Evolutionary conservation across 2,797 vertebrate species (phyloP), one percentile per base, ranked within the genome.

Genomic region (Epinephelus awoara): DNA sequence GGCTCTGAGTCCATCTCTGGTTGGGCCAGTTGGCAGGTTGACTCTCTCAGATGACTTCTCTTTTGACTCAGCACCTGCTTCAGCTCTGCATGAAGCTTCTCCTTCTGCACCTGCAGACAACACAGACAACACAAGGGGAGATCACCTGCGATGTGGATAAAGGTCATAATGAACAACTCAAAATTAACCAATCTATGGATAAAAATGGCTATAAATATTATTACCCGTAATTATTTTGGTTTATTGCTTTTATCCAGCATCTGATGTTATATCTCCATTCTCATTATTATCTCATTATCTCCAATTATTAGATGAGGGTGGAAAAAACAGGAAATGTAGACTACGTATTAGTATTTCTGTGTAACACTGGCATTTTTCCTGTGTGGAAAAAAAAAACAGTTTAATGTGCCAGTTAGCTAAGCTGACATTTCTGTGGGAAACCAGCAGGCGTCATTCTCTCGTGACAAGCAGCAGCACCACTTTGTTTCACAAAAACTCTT

Each of bases 41-140:
- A 93, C 72, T 93, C 92, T 88, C 83, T 94, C 51, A 95, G 79
- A 19, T 93, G 89, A 63, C 90, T 96, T 93, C 94, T 93, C 77
- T 97, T 98, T 82, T 92, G 93, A 90, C 96, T 96, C 80, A 97
- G 80, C 56, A 97, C 96, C 90, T 94, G 91, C 89, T 97, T 97
- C 88, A 98, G 89, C 89, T 97, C 97, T 42, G 94, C 96, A 96
- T 97, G 96, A 52, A 98, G 96, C 89, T 96, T 96, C 92, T 97
- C 95, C 89, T 96, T 96, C 91, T 95, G 96, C 62, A 94, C 93
- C 95, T 96, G 78, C 15, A 85, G 5, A 47, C 62, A 59, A n/a
- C 51, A 65, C 55, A 62, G 15, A 50, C 21, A 63, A 34, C 9
- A 9, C 44, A 66, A 10, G 14, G 11, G 58, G 47, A 77, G 66